Percentiles rank a stretch among this genome's conserved stretches.
Evolutionary conservation across 1,140 invertebrate genomes (phyloP).

Genomic region (Dysdera silvatica): DNA sequence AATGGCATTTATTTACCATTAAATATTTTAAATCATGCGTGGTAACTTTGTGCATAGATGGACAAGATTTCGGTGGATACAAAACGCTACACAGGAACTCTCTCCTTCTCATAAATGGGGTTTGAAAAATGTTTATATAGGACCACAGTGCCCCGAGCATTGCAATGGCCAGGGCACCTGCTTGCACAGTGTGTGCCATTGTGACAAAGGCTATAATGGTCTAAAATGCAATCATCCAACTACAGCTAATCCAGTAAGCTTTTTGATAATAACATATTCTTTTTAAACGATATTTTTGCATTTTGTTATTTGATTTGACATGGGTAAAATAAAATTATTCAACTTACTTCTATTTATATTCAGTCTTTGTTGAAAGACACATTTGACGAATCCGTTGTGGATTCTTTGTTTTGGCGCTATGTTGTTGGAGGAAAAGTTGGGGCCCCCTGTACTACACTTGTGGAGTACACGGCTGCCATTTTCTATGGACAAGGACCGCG

Average conservation of each 20-base stretch:
- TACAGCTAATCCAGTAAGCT: constrained; percentile 14
- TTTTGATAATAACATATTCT: background rate
- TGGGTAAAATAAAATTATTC: background rate
- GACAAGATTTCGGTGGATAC: constrained; percentile 25
- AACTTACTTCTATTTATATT: background rate
- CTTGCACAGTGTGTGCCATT: constrained; percentile 3
- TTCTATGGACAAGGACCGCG: constrained; percentile 42
- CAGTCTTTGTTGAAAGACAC: constrained; percentile 20
- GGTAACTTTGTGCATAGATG: constrained; percentile 13
- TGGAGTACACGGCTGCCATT: constrained; percentile 34
- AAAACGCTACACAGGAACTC: constrained; percentile 15
- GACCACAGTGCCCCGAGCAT: constrained; percentile 21
- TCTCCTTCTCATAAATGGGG: constrained; percentile 22
- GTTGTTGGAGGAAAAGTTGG: constrained; percentile 18
- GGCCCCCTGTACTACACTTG: constrained; percentile 14
- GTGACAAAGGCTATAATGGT: constrained; percentile 26
- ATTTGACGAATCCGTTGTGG: constrained; percentile 11
- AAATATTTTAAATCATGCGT: no score
- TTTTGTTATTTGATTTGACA: background rate
- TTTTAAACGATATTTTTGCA: background rate
- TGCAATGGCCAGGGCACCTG: constrained; percentile 23
- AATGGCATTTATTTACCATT: background rate
- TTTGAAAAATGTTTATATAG: constrained; percentile 22
- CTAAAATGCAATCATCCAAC: background rate
- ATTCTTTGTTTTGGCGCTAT: constrained; percentile 24